A percentile compares a stretch with the other conserved stretches of the same genome.
Conservation (phyloP, 2,797 vertebrate species). For the Acanthurus tractus region DNA sequence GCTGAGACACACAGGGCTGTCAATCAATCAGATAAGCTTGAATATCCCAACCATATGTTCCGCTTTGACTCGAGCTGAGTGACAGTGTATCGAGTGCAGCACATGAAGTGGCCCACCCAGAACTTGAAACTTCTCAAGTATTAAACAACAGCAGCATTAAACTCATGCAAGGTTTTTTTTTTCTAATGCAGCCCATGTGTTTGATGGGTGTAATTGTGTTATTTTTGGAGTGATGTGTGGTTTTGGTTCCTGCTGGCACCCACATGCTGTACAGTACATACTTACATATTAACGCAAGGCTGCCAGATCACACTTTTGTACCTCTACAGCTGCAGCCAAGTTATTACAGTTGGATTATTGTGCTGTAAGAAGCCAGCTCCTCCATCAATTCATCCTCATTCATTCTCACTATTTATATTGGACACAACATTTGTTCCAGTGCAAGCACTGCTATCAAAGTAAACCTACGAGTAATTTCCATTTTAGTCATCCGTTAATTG, state of each 20-base stretch:
- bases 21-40: conserved; percentile 23
- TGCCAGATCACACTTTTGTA: conserved; percentile 31
- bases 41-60: conserved; percentile 47
- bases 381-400: conserved; percentile 28
- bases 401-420: conserved; percentile 26
- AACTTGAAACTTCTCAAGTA: conserved; percentile 38
- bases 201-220: conserved; percentile 57
- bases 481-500: conserved; percentile 11
- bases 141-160: conserved; percentile 30
- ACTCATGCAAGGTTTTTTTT: conserved; percentile 13
- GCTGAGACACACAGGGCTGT: conserved; percentile 17
- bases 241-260: conserved; percentile 44
- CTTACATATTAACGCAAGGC: conserved; percentile 20
- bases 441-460: conserved; percentile 16
- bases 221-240: conserved; percentile 53
- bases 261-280: conserved; percentile 7
- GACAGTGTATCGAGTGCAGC: conserved; percentile 39
- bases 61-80: conserved; percentile 16
- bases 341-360: conserved; percentile 28
- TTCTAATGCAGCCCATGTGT: conserved; percentile 33
- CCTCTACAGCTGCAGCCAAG: conserved; percentile 22
- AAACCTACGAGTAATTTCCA: conserved; percentile 26
- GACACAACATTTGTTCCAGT: conserved; percentile 2
- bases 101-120: conserved; percentile 50
- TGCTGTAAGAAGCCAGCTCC: conserved; percentile 3